phyloP scores from a whole-genome alignment of 2,113 vertebrate genomes.

The Erythrolamprus reginae region DNA sequence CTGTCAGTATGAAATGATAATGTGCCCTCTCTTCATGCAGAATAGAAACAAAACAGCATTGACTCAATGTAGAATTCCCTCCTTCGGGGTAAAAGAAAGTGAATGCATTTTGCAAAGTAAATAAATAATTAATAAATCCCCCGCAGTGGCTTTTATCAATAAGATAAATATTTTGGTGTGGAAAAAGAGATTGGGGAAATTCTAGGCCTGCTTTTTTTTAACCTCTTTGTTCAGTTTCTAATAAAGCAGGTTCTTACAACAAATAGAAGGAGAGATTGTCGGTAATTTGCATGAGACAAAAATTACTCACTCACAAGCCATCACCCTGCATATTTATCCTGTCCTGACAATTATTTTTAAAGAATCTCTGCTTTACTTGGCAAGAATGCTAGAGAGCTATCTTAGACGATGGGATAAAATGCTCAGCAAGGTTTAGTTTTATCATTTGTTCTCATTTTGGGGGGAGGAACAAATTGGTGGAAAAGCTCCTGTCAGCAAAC shows the following conservation, averaged over 20 bases:
- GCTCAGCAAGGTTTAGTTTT: conserved; percentile 24
- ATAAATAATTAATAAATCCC: background rate
- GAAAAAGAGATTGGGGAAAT: background rate
- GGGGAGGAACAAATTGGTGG: conserved; percentile 3
- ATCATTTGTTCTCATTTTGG: conserved; percentile 66
- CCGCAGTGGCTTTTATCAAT: conserved; percentile 34
- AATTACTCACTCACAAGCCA: conserved; percentile 47
- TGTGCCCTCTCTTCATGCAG: conserved; percentile 39
- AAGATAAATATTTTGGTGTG: conserved; percentile 50
- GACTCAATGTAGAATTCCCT: conserved; percentile 44
- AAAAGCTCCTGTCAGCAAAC: background rate
- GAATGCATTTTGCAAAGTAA: conserved; percentile 41
- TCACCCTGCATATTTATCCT: conserved; percentile 56
- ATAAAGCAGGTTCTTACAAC: conserved; percentile 65
- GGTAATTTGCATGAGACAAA: conserved; percentile 40
- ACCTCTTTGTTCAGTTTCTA: conserved; percentile 58
- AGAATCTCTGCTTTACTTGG: conserved; percentile 53
- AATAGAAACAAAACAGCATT: conserved; percentile 48
- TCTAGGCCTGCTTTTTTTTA: conserved; percentile 50
- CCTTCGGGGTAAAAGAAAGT: conserved; percentile 29
- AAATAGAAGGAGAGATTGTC: conserved; percentile 61
- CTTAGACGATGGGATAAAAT: conserved; percentile 44
- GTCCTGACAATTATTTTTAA: conserved; percentile 67
- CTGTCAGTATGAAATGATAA: conserved; percentile 35
- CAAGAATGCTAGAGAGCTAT: conserved; percentile 34